Evolutionary conservation across 1,140 invertebrate genomes (phyloP), one percentile per base, ranked within the genome.

Genomic region (Nebria ingens): DNA sequence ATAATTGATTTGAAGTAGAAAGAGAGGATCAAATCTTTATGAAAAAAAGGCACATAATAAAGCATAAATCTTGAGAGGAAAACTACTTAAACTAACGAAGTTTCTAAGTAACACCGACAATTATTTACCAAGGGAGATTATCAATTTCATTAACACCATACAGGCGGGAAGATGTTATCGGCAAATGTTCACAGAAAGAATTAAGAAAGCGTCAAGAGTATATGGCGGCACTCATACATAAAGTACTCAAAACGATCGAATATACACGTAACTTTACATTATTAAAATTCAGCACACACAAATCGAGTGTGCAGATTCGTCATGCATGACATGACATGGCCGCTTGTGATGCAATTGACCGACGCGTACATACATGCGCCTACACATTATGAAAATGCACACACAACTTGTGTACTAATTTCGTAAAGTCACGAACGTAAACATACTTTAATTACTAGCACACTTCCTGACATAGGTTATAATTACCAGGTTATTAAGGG

Each of bases 351-450:
- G 40, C 40, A 45, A 3, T 45, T 17, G 40, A 13, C 6, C 40
- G 40, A 9, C n/a, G 6, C n/a, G n/a, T n/a, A 34, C 25, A 34
- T n/a, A 34, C 25, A 34, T n/a, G n/a, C 25, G n/a, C 25, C 6
- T n/a, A 34, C 25, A 34, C 25, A 34, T 34, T 12, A 9, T 4
- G 9, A 17, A 45, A 45, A 45, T 45, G 40, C 40, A n/a, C 25
- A n/a, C n/a, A 45, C 40, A 45, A 45, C 40, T 45, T 45, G 40
- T n/a, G n/a, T 45, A 45, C 40, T 45, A 45, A 45, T 45, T 45
- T 45, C 40, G 40, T 12, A 17, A 6, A 45, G 40, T 45, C 40
- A 45, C 40, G 40, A 45, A 45, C 40, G 40, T 17, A 45, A 45
- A 45, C 40, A 45, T 17, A 45, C 9, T 45, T 45, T 45, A 45